Evolutionary conservation across 1,140 invertebrate species (phyloP).

Genomic region (Conopomorpha cramerella): DNA sequence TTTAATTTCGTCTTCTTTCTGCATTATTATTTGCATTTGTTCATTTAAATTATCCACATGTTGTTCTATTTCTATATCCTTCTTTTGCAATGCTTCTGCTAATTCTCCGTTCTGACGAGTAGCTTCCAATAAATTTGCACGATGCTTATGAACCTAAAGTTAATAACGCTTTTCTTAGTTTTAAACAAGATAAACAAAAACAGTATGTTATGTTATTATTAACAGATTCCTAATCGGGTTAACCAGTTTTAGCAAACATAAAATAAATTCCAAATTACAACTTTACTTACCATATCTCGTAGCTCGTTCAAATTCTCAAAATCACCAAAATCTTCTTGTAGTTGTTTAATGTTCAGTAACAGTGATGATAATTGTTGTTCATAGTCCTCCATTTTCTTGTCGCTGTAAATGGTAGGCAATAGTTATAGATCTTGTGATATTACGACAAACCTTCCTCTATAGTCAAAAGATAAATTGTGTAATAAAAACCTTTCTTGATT

Average conservation of each 20-base stretch:
- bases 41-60: slow-evolving; percentile 12
- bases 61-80: slow-evolving; percentile 19
- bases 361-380: slow-evolving; percentile 25
- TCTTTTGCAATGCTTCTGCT: slow-evolving; percentile 19
- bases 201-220: too few relatives aligned
- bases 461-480: background rate
- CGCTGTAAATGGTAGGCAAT: slow-evolving; percentile 15
- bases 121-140: slow-evolving; percentile 18
- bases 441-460: too few relatives aligned
- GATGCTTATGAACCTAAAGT: slow-evolving; percentile 28
- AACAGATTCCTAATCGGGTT: too few relatives aligned
- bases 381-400: slow-evolving; percentile 28
- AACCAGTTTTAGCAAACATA: too few relatives aligned
- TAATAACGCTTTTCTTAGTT: too few relatives aligned
- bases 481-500: slow-evolving; percentile 24
- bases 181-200: too few relatives aligned
- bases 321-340: slow-evolving; percentile 32
- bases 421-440: too few relatives aligned
- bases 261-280: too few relatives aligned
- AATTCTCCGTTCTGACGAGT: slow-evolving; percentile 21
- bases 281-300: slow-evolving; percentile 21
- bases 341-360: slow-evolving; percentile 21
- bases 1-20: slow-evolving; percentile 24
- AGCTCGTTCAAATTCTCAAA: slow-evolving; percentile 25
- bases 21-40: slow-evolving; percentile 19